These are phyloP conservation scores for Hymenopus coronatus DNA, from an alignment of 2,888 invertebrate species.

Conservation along the genomic window DNA sequence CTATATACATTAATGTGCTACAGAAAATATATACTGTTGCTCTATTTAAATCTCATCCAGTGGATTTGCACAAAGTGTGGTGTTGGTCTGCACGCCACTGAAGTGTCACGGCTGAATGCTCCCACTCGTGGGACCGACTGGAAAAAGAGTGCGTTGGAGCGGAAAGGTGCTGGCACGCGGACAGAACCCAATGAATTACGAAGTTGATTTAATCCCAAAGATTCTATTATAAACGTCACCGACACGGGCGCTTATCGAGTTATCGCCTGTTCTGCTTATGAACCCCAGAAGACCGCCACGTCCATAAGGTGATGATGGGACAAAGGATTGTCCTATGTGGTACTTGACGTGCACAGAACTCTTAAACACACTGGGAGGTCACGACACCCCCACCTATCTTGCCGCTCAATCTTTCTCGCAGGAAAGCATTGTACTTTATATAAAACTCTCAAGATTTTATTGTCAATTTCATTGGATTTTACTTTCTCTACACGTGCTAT, in stretches of 20 bases:
- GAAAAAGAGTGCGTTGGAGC: not conserved
- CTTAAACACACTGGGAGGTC: not conserved
- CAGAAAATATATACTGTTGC: too few species aligned
- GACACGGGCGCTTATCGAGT: not conserved
- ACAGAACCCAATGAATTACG: not conserved
- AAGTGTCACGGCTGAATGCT: not conserved
- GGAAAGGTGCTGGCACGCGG: not conserved
- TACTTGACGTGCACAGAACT: not conserved
- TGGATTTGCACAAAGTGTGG: too few species aligned
- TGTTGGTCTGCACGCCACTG: not conserved
- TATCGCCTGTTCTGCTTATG: not conserved
- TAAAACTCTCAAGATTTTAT: not conserved
- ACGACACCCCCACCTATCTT: not conserved
- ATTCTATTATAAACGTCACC: not conserved
- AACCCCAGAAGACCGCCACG: not conserved
- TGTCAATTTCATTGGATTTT: too few species aligned
- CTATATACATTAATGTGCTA: too few species aligned
- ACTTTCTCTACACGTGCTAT: too few species aligned
- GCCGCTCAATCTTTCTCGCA: not conserved
- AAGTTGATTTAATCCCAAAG: constrained; percentile 1
- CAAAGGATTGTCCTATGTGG: not conserved
- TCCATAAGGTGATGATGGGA: not conserved
- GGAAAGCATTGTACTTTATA: not conserved
- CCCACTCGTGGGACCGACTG: not conserved
- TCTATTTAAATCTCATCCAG: too few species aligned